These are phyloP conservation scores for Cheilosia scutellata DNA, from an alignment of 2,888 invertebrate genomes.

Conservation along the genomic window DNA sequence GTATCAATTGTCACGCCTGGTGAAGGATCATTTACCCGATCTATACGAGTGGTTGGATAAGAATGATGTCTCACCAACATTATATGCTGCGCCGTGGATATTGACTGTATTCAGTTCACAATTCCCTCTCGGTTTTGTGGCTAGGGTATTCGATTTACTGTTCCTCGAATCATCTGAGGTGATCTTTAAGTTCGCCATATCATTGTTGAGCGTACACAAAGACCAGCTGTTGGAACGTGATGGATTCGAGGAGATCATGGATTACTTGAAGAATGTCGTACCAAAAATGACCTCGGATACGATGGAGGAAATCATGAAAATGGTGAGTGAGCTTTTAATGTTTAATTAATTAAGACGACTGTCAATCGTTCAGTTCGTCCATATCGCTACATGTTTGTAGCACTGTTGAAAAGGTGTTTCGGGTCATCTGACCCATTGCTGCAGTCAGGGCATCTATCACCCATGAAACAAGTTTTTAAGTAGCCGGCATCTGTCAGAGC, in stretches of 20 bases:
- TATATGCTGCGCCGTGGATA: conserved; percentile 99
- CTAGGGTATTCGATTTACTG: conserved; percentile 95
- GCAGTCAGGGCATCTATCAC: too few species aligned
- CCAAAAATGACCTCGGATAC: conserved; percentile 88
- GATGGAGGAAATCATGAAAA: conserved; percentile 93
- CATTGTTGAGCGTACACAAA: conserved; percentile 92
- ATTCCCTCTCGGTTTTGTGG: conserved; percentile 97
- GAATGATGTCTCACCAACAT: conserved; percentile 95
- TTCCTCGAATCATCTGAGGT: conserved; percentile 96
- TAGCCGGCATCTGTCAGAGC: too few species aligned
- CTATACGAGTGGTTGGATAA: conserved; percentile 94
- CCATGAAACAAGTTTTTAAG: too few species aligned
- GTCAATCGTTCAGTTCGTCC: not conserved
- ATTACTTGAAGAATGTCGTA: conserved; percentile 93
- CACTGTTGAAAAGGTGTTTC: too few species aligned
- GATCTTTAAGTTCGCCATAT: conserved; percentile 94
- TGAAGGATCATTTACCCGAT: conserved; percentile 94
- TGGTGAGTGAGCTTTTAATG: conserved; percentile 85
- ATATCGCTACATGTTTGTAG: not conserved
- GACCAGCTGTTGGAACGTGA: conserved; percentile 93
- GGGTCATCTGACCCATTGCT: too few species aligned
- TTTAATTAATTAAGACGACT: not conserved
- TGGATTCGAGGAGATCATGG: conserved; percentile 97
- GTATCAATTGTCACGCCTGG: conserved; percentile 95
- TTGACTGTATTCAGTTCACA: conserved; percentile 97